Evolutionary conservation across 2,888 invertebrate genomes (phyloP), one percentile per base, ranked within the genome.

Genomic region (Drosophila macrospina): DNA sequence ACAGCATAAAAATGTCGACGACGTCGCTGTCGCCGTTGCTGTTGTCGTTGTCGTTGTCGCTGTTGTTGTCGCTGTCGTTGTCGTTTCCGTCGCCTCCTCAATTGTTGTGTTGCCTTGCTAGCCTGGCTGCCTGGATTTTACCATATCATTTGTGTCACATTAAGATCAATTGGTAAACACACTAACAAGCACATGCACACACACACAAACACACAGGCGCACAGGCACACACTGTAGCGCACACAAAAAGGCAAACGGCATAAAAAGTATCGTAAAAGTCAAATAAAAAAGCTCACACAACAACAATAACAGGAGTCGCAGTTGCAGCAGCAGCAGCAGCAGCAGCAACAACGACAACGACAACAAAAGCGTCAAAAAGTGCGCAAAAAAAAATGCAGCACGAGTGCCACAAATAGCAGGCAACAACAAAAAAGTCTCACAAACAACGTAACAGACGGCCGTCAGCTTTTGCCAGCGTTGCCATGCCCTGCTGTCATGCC

Each of bases 71-170:
- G 20, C 20, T 52, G 56, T n/a, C 8, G 63, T 57, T 39, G 30
- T 11, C 6, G 50, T 30, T 51, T 64, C 41, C 59, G 52, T 66
- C 66, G 66, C 60, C 63, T 70, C 39, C 72, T 61, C 68, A 69
- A 78, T 80, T 75, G 80, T 77, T 74, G 83, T 82, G 80, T 79
- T 79, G 11, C 71, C 65, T 67, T 70, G 69, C 74, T 62, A 59
- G 64, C 59, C 60, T 55, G 77, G 64, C 86, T 77, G 83, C 56
- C 77, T 78, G 79, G 76, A 86, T 80, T 88, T 88, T 84, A 85
- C 80, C 86, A 88, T 89, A 90, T 90, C 90, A 90, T 90, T 90
- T 90, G 89, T 90, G 90, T 90, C 90, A 90, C 89, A 90, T 90
- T 90, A 90, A 90, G 90, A 90, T 90, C 90, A 90, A 90, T 90